phyloP scores from a whole-genome alignment of 1,140 invertebrate species.

The Bombus superbus region DNA sequence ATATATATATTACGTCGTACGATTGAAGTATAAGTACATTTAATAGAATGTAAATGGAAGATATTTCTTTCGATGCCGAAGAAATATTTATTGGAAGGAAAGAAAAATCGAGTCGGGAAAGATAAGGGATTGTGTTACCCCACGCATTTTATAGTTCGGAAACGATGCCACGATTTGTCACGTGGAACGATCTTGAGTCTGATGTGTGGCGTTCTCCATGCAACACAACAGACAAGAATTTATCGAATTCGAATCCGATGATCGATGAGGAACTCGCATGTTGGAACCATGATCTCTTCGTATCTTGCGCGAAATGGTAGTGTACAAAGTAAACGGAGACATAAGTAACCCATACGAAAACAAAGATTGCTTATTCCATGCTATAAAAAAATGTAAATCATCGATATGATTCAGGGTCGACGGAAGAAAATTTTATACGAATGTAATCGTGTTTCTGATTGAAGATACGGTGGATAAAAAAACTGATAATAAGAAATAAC shows the following conservation, averaged over 20 bases:
- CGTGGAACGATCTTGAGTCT: background rate
- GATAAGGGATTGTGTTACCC: background rate
- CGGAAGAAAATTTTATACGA: background rate
- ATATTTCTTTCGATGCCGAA: too few relatives aligned
- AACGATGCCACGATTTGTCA: slow-evolving; percentile 19
- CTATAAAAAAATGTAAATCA: background rate
- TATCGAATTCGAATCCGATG: slow-evolving; percentile 28
- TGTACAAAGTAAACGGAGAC: background rate
- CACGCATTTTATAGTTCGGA: background rate
- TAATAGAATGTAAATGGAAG: background rate
- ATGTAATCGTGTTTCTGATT: background rate
- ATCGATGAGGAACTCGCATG: slow-evolving; percentile 7
- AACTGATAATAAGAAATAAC: too few relatives aligned
- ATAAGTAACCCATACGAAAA: background rate
- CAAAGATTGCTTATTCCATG: too few relatives aligned
- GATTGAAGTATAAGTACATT: background rate
- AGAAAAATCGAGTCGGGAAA: background rate
- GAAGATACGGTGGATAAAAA: too few relatives aligned
- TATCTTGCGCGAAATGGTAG: background rate
- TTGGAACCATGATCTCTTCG: background rate
- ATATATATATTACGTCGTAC: background rate
- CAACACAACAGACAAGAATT: slow-evolving; percentile 17
- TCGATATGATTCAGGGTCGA: background rate
- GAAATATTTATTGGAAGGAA: background rate
- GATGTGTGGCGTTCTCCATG: background rate